Percentiles rank a stretch among this genome's conserved stretches.
phyloP scores from a whole-genome alignment of 2,113 vertebrate genomes.

The Microcebus murinus region DNA sequence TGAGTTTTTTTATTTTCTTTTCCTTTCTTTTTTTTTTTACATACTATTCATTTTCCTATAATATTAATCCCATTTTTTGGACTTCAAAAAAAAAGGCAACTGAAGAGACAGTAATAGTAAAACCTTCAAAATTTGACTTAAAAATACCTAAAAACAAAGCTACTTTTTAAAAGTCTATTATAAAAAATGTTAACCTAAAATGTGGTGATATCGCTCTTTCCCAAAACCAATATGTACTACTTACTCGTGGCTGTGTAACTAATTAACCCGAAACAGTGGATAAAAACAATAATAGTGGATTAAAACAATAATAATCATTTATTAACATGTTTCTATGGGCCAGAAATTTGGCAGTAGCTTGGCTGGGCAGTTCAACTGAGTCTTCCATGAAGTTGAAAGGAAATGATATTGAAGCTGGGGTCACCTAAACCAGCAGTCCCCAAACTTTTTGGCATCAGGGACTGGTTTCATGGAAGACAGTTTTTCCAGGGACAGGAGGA shows the following conservation, averaged over 20 bases:
- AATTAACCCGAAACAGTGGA: background rate
- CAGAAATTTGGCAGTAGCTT: background rate
- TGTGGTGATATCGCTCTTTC: background rate
- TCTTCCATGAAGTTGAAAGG: background rate
- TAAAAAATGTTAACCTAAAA: background rate
- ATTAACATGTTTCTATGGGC: background rate
- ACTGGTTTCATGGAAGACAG: background rate
- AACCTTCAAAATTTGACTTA: background rate
- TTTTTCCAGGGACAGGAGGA: no score
- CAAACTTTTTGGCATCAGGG: no score
- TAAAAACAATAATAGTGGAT: background rate
- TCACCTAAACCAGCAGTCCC: background rate
- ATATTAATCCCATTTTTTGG: background rate
- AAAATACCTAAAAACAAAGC: background rate
- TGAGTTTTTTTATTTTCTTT: background rate
- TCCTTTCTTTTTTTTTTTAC: background rate
- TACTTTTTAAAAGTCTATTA: constrained; percentile 8
- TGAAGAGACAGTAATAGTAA: background rate
- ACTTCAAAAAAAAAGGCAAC: background rate
- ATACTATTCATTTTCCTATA: background rate
- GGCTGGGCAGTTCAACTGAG: background rate
- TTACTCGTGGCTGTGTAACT: background rate
- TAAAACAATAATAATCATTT: background rate
- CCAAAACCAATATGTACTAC: background rate
- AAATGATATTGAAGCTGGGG: background rate